phyloP scores from a whole-genome alignment of 2,888 invertebrate genomes.

The Drosophila mimica region DNA sequence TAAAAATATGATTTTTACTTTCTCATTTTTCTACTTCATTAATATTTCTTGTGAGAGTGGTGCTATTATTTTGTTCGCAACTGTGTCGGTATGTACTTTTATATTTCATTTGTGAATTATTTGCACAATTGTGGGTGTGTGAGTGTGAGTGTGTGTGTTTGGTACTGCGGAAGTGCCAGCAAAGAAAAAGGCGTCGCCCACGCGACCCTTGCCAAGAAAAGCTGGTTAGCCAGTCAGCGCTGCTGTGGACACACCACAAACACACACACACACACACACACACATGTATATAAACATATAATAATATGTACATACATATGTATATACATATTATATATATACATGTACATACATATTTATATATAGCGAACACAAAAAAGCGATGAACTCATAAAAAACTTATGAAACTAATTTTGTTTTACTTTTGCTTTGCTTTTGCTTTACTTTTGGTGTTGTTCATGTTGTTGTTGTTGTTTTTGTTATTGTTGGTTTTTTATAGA shows the following conservation, averaged over 20 bases:
- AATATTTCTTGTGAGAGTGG: neutral
- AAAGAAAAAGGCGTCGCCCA: slow-evolving; percentile 60
- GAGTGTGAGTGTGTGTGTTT: slow-evolving; percentile 39
- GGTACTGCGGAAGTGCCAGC: slow-evolving; percentile 60
- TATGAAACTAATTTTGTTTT: slow-evolving; percentile 81
- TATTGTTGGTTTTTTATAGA: slow-evolving; percentile 53
- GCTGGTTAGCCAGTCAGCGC: slow-evolving; percentile 70
- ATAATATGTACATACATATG: neutral
- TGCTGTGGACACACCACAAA: slow-evolving; percentile 43
- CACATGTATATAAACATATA: slow-evolving; percentile 28
- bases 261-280: slow-evolving; percentile 1
- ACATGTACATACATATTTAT: slow-evolving; percentile 2
- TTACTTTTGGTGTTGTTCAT: slow-evolving; percentile 54
- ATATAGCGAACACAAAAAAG: slow-evolving; percentile 66
- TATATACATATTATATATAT: neutral
- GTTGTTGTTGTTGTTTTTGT: slow-evolving; percentile 26
- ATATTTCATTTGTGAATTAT: slow-evolving; percentile 70
- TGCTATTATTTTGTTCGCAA: neutral
- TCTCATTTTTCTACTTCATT: neutral
- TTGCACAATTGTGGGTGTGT: slow-evolving; percentile 51
- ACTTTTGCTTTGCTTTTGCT: slow-evolving; percentile 72
- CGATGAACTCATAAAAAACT: slow-evolving; percentile 82
- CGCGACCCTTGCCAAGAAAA: slow-evolving; percentile 77
- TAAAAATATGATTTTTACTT: neutral
- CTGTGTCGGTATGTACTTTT: slow-evolving; percentile 1